Percentiles rank a stretch among this genome's conserved stretches.
phyloP scores from a whole-genome alignment of 2,113 vertebrate genomes.

The Sceloporus undulatus region DNA sequence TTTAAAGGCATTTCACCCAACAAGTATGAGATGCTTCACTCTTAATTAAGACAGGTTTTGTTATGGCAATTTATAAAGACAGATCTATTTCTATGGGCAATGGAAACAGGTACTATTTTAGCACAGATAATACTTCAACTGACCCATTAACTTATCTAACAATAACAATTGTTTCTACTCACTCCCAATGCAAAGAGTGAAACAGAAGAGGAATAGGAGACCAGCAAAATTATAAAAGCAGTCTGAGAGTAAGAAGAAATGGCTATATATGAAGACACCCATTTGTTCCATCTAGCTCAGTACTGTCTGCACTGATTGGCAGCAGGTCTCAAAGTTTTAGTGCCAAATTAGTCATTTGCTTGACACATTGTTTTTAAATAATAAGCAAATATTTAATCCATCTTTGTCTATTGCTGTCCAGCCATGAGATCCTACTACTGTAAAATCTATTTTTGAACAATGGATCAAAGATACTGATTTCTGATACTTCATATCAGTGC shows the following conservation, averaged over 20 bases:
- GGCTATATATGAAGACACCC: neutral
- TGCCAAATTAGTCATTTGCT: neutral
- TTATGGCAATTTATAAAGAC: neutral
- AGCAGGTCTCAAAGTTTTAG: neutral
- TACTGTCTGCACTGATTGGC: neutral
- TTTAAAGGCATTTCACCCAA: neutral
- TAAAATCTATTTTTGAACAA: too few species aligned
- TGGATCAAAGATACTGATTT: too few species aligned
- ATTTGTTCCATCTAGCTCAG: neutral
- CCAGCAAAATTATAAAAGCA: neutral
- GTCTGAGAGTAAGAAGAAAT: neutral
- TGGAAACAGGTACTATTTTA: neutral
- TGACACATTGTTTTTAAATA: neutral
- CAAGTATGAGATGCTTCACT: neutral
- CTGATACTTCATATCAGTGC: too few species aligned
- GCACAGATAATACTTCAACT: neutral
- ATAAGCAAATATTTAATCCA: too few species aligned
- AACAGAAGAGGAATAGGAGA: neutral
- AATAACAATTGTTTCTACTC: neutral
- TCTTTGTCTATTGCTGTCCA: too few species aligned
- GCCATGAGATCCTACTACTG: too few species aligned
- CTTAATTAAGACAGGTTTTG: neutral
- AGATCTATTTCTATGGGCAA: neutral
- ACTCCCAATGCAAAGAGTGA: neutral
- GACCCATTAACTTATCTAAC: neutral